Base-by-base conservation (phyloP, 2,888 invertebrate species). In the Athalia circularis region DNA sequence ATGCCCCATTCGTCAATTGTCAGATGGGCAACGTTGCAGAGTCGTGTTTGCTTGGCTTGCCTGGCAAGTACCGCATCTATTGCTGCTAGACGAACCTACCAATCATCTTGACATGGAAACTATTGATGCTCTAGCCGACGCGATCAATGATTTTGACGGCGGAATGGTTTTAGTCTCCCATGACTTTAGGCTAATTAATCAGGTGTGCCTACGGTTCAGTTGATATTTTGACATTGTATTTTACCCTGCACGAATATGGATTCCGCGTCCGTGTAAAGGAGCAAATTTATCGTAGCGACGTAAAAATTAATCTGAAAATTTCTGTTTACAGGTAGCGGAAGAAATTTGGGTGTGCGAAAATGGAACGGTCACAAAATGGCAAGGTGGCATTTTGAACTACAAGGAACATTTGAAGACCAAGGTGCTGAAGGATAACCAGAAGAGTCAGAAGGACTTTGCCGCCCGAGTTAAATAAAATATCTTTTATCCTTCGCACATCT, bases 301-400 rank as follows among this genome's bases (percentile, higher is more conserved):
- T 29, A 29, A 65, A 0, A 47, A 59, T 65, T n/a, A 0, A 54
- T 47, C 8, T 65, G 54, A 29, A 59, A 43, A 45, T 70, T 5
- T 78, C 68, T 77, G 47, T 82, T 80, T 89, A 70, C 87, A 99
- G 98, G 99, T 99, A 52, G 99, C 99, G 8, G 96, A 99, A 90
- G 98, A 98, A 91, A 99, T 99, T 90, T 99, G 99, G 99, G 96
- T 99, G 65, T 99, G 99, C 91, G 99, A 99, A 90, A 96, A 99
- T 82, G 96, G 96, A 86, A 95, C 96, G 4, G 96, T 98, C 77
- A 99, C 98, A 47, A 98, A 99, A 91, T 99, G 99, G 98, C 94
- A 97, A 84, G 98, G 99, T 13, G 97, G 96, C 87, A 99, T 99
- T 92, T 94, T 97, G 86, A 94, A 95, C 80, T 99, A 99, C 93